phyloP scores from a whole-genome alignment of 2,888 invertebrate species.

The Criorhina ranunculi region DNA sequence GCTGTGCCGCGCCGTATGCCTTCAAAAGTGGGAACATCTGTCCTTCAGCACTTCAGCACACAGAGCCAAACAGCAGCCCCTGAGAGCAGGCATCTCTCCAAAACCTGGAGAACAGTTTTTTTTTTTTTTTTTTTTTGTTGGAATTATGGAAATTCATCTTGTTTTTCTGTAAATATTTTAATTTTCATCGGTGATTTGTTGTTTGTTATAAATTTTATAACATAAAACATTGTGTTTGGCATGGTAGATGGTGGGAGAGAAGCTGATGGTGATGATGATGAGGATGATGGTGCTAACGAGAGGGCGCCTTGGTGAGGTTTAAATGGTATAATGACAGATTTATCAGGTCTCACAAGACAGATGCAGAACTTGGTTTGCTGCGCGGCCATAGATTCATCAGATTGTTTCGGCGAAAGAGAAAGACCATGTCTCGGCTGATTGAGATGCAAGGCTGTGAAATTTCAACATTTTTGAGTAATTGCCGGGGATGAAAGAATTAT shows the following conservation, averaged over 20 bases:
- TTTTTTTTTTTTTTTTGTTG: constrained; percentile 12
- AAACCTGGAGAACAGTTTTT: constrained; percentile 11
- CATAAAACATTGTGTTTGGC: constrained; percentile 52
- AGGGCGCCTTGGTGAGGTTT: constrained; percentile 74
- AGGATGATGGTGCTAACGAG: constrained; percentile 73
- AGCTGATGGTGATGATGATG: constrained; percentile 26
- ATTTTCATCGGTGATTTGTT: constrained; percentile 75
- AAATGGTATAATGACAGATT: constrained; percentile 75
- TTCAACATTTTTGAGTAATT: constrained; percentile 63
- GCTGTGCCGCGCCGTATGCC: constrained; percentile 25
- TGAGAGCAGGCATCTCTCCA: constrained; percentile 12
- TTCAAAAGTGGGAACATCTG: constrained; percentile 71
- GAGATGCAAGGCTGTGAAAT: constrained; percentile 41
- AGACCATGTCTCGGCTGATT: constrained; percentile 52
- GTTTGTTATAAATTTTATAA: constrained; percentile 72
- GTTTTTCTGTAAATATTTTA: constrained; percentile 74
- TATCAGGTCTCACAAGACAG: constrained; percentile 74
- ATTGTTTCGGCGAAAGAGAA: constrained; percentile 51
- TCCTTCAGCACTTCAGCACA: constrained; percentile 71
- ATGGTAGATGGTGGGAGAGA: not conserved
- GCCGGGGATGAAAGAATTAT: constrained; percentile 68
- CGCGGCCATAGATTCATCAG: constrained; percentile 24
- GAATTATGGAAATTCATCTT: constrained; percentile 76
- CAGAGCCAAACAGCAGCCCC: constrained; percentile 2
- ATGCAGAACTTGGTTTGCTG: constrained; percentile 65